Evolutionary conservation across 64 coral and sea anemone species (phyloP).

Genomic region (Pocillopora damicornis): DNA sequence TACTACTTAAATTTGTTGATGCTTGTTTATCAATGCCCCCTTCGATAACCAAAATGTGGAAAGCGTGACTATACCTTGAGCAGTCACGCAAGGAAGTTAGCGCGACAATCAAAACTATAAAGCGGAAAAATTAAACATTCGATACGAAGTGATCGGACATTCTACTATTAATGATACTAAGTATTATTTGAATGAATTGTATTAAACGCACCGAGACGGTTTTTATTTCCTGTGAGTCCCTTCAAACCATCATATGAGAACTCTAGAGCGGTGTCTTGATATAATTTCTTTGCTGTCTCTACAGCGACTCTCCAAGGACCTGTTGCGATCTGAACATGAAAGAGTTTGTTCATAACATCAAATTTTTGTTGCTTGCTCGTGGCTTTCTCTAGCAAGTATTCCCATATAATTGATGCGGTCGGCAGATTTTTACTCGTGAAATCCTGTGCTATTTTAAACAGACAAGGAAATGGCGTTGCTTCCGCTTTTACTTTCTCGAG

Average conservation of each 20-base stretch:
- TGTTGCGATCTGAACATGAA: constrained; percentile 8
- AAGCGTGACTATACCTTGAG: neutral
- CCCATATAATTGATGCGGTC: constrained; percentile 47
- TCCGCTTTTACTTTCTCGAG: constrained; percentile 3
- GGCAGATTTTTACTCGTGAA: constrained; percentile 25
- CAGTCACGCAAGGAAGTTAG: no score
- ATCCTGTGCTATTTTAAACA: constrained; percentile 7
- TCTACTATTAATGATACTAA: neutral
- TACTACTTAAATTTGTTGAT: neutral
- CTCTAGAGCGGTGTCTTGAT: neutral
- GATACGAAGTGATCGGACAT: no score
- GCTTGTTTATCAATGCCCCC: neutral
- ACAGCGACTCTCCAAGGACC: constrained; percentile 21
- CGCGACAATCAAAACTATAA: no score
- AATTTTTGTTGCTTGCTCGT: constrained; percentile 8
- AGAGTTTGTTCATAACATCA: neutral
- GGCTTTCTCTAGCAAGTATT: neutral
- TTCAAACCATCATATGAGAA: neutral
- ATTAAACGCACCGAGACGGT: neutral
- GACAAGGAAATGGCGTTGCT: neutral
- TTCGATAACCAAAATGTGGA: neutral
- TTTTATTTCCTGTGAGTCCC: neutral
- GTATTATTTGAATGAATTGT: neutral
- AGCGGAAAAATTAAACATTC: no score
- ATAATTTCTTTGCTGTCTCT: constrained; percentile 2